Conservation (phyloP, 2,888 invertebrate genomes). For the Eristalis pertinax region DNA sequence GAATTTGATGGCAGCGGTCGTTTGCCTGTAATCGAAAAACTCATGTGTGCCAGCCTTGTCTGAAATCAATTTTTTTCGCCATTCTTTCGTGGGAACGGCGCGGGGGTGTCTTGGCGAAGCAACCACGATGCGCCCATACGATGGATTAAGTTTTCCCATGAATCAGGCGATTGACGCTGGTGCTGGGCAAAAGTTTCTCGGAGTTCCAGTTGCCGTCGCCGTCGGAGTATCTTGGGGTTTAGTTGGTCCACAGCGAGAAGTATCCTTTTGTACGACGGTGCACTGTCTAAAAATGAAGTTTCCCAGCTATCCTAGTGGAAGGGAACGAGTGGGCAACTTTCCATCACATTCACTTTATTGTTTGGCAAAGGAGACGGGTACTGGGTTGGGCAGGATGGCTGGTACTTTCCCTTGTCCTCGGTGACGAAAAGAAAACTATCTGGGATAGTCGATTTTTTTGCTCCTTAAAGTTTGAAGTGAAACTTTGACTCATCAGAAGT, state of each 20-base stretch:
- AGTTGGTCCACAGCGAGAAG: background rate
- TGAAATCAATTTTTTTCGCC: background rate
- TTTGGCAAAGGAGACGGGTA: background rate
- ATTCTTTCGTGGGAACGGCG: background rate
- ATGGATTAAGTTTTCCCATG: constrained; percentile 66
- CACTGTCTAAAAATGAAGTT: background rate
- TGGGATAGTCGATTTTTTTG: background rate
- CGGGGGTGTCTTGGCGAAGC: background rate
- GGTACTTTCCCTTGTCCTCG: background rate
- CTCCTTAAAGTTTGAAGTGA: background rate
- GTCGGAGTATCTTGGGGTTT: background rate
- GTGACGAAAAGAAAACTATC: background rate
- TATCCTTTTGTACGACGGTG: background rate
- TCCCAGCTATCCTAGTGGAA: background rate
- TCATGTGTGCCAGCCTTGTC: background rate
- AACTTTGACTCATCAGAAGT: background rate
- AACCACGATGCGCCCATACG: constrained; percentile 10
- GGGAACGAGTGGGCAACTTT: background rate
- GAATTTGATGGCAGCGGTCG: background rate
- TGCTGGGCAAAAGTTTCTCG: background rate
- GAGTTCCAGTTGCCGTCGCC: background rate
- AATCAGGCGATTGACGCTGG: constrained; percentile 37
- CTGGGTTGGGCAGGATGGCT: background rate
- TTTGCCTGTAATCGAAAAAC: background rate
- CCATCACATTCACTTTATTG: background rate